A percentile compares a stretch with the other conserved stretches of the same genome.
Evolutionary conservation across 1,140 invertebrate genomes (phyloP).

Genomic region (Elysia chlorotica): DNA sequence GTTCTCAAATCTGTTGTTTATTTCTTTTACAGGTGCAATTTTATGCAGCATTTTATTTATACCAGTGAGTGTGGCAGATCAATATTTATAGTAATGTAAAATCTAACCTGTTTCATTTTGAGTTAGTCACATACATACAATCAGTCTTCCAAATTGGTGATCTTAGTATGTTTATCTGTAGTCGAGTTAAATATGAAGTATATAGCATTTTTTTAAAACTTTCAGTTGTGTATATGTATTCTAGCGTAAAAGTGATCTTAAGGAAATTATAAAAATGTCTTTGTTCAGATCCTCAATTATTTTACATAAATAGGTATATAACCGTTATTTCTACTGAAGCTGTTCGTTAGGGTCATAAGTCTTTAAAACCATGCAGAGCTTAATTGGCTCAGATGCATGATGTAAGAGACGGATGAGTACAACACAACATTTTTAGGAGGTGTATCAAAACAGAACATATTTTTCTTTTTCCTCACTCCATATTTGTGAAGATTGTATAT

Average conservation of each 20-base stretch:
- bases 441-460: background rate
- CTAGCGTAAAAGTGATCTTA: too few relatives aligned
- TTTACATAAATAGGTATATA: too few relatives aligned
- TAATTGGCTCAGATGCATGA: background rate
- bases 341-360: too few relatives aligned
- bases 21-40: constrained; percentile 44
- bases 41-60: constrained; percentile 53
- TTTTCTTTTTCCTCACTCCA: constrained; percentile 11
- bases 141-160: too few relatives aligned
- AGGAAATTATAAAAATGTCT: too few relatives aligned
- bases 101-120: background rate
- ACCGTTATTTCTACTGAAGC: too few relatives aligned
- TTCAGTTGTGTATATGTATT: too few relatives aligned
- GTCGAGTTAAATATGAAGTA: too few relatives aligned
- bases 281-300: too few relatives aligned
- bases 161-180: too few relatives aligned
- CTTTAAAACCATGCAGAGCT: background rate
- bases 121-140: background rate
- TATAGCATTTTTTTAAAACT: too few relatives aligned
- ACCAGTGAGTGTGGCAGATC: constrained; percentile 42
- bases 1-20: background rate
- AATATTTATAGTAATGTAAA: background rate
- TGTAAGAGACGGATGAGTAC: background rate
- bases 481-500: too few relatives aligned
- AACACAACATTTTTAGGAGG: background rate